Percentiles rank a stretch among this genome's conserved stretches.
phyloP scores from a whole-genome alignment of 2,113 vertebrate species.

The Zapus hudsonius region DNA sequence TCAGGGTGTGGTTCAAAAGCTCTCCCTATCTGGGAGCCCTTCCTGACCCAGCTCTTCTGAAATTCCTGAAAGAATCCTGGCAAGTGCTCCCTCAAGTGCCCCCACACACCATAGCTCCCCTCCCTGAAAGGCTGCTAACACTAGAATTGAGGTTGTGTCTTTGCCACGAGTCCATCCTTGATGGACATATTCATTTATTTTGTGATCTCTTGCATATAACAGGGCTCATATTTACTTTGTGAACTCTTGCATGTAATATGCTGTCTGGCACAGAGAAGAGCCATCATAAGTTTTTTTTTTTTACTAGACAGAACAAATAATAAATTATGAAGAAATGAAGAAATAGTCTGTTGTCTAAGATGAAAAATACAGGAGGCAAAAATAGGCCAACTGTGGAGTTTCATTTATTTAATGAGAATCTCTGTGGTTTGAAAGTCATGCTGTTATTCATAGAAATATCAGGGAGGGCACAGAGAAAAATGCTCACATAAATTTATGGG shows the following conservation, averaged over 20 bases:
- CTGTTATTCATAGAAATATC: background rate
- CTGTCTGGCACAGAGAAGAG: background rate
- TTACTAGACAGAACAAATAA: conserved; percentile 27
- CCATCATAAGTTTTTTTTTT: background rate
- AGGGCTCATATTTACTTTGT: background rate
- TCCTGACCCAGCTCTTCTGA: background rate
- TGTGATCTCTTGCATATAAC: background rate
- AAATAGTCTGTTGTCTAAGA: background rate
- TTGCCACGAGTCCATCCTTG: background rate
- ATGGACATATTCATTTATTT: background rate
- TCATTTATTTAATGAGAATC: conserved; percentile 22
- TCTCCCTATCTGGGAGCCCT: background rate
- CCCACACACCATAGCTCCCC: background rate
- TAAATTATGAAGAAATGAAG: conserved; percentile 25
- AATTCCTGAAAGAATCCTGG: background rate
- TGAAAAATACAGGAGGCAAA: background rate
- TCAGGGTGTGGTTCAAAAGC: background rate
- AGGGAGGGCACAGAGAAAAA: background rate
- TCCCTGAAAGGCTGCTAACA: background rate
- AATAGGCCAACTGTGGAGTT: background rate
- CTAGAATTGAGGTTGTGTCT: background rate
- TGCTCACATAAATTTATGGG: background rate
- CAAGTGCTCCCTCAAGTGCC: too few relatives aligned
- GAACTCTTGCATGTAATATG: background rate
- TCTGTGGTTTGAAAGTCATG: background rate